phyloP scores from a whole-genome alignment of 2,888 invertebrate genomes.

The Oscheius myriophilus region DNA sequence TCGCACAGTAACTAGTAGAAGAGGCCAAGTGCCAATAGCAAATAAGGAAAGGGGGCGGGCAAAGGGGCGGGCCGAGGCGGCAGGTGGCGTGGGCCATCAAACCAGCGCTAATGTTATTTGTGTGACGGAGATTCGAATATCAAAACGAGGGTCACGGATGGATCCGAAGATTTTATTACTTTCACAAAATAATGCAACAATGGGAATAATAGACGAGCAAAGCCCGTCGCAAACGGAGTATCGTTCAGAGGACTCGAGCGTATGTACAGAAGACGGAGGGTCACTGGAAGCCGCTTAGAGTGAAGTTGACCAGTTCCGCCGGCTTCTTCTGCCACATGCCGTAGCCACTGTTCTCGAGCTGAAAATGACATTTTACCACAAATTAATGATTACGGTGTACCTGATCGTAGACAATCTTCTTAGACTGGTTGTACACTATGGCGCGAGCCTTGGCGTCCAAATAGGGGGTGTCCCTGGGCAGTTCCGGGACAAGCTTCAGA shows the following conservation, averaged over 20 bases:
- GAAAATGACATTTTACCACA: conserved; percentile 1
- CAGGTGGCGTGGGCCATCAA: conserved; percentile 33
- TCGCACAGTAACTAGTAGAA: conserved; percentile 31
- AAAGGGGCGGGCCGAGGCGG: conserved; percentile 15
- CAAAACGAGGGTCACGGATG: neutral
- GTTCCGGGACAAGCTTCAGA: conserved; percentile 4
- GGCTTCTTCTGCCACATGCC: conserved; percentile 53
- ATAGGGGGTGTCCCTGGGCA: conserved; percentile 27
- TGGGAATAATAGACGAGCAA: neutral
- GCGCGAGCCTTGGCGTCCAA: conserved; percentile 33
- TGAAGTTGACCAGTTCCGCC: conserved; percentile 37
- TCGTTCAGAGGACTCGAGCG: neutral
- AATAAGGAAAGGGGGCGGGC: conserved; percentile 32
- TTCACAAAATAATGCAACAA: conserved; percentile 3
- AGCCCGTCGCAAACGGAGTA: too few relatives aligned
- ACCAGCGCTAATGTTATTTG: conserved; percentile 34
- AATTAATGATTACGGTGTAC: conserved; percentile 22
- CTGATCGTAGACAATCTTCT: conserved; percentile 42
- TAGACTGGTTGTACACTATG: conserved; percentile 37
- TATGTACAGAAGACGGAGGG: neutral
- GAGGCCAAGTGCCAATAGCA: conserved; percentile 31
- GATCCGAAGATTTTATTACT: neutral
- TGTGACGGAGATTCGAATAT: conserved; percentile 30
- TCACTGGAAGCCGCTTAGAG: conserved; percentile 11
- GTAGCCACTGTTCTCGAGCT: conserved; percentile 38